Evolutionary conservation across 2,888 invertebrate genomes (phyloP), one percentile per base, ranked within the genome.

Genomic region (Apotomis capreana): DNA sequence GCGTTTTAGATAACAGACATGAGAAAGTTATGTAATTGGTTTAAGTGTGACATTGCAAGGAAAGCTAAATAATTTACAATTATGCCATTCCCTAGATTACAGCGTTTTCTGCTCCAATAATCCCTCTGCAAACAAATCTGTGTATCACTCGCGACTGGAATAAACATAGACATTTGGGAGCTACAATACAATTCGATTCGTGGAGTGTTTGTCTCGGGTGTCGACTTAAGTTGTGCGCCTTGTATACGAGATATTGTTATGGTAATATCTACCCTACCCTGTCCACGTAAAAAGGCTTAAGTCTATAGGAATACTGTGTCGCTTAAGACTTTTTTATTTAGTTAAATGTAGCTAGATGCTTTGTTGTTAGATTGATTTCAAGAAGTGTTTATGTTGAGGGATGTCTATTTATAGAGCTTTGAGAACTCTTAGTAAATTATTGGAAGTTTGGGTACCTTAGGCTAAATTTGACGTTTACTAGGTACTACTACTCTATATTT

Each of bases 91-190:
- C 26, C 26, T 26, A 26, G 26, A 26, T 26, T 44, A 26, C 9
- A 40, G 67, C 36, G 46, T 36, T n/a, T n/a, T 36, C 0, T 49
- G n/a, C n/a, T 26, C 5, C 0, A 44, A 13, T n/a, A 54, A 4
- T 15, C 36, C 3, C 55, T 15, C 57, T 69, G 62, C 15, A 3
- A 4, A 9, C 55, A 12, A 51, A 36, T 10, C 37, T 63, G 2
- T 13, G 49, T 49, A 55, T 13, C 60, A 55, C 55, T 51, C 40
- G 51, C 15, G 61, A 52, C 52, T 44, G 57, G 54, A 67, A 71
- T 67, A 67, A 55, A 68, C 71, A 71, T 57, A 68, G 67, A 68
- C 67, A 57, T 71, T 67, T 5, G 40, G 52, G 60, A 61, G 55
- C 9, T 62, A 68, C 67, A 67, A 58, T 40, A 68, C 26, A 62